These are phyloP conservation scores for Chauna torquata DNA, from an alignment of 2,113 vertebrate species.

Conservation along the genomic window DNA sequence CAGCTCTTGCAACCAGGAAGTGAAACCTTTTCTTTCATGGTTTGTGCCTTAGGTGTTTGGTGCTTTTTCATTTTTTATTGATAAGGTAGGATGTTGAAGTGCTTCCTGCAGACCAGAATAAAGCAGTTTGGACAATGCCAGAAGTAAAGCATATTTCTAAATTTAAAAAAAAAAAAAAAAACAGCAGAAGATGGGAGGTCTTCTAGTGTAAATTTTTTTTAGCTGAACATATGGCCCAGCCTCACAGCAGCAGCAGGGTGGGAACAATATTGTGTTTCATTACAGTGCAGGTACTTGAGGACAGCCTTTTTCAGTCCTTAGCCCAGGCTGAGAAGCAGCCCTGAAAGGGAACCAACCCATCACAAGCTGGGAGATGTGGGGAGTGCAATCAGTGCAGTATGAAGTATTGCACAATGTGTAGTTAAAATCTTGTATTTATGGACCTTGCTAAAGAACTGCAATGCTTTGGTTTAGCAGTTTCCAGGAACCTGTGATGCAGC, in stretches of 20 bases:
- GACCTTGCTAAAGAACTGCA: neutral
- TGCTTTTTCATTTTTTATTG: neutral
- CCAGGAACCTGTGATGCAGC: neutral
- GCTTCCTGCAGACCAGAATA: neutral
- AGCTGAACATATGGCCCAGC: neutral
- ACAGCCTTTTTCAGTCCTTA: neutral
- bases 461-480: neutral
- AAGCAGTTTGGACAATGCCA: neutral
- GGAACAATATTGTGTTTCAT: neutral
- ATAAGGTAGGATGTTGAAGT: neutral
- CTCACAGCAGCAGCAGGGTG: neutral
- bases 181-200: neutral
- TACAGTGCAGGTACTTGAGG: neutral
- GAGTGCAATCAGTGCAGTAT: neutral
- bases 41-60: neutral
- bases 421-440: neutral
- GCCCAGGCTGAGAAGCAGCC: neutral
- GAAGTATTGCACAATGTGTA: neutral
- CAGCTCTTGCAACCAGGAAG: neutral
- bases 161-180: no score
- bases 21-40: neutral
- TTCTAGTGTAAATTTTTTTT: neutral
- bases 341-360: neutral
- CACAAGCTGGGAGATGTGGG: neutral
- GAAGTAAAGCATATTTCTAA: neutral